phyloP scores from a whole-genome alignment of 2,113 vertebrate genomes.

The Hemicordylus capensis region DNA sequence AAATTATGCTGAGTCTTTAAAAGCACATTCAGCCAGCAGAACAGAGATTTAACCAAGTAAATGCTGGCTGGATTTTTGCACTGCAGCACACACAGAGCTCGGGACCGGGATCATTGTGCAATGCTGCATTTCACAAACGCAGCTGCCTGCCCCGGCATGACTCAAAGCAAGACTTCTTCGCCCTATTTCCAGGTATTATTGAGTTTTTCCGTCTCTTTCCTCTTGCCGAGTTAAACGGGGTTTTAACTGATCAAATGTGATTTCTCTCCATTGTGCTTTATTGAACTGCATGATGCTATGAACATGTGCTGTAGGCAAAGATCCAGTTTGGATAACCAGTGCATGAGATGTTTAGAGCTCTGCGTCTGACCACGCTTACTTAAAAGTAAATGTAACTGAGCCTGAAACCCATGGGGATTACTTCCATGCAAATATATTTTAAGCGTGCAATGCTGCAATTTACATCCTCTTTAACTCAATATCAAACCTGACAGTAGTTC shows the following conservation, averaged over 20 bases:
- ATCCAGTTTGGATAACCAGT: background rate
- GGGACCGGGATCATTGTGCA: background rate
- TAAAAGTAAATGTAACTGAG: background rate
- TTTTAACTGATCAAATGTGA: conserved; percentile 23
- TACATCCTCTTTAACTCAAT: background rate
- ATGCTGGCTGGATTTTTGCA: background rate
- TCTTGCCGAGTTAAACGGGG: background rate
- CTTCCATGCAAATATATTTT: background rate
- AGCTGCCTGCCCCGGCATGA: background rate
- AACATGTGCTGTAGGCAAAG: background rate
- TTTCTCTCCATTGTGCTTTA: background rate
- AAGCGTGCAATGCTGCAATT: background rate
- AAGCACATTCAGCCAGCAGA: background rate
- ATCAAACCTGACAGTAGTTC: background rate
- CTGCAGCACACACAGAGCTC: background rate
- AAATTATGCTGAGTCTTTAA: conserved; percentile 14
- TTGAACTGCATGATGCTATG: background rate
- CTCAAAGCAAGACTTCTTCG: background rate
- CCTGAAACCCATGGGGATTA: background rate
- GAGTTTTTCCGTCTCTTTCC: background rate
- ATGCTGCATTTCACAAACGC: conserved; percentile 6
- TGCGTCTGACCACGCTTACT: background rate
- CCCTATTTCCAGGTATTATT: background rate
- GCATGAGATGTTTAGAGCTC: background rate
- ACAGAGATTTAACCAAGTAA: conserved; percentile 10